Evolutionary conservation across 2,888 invertebrate genomes (phyloP), one percentile per base, ranked within the genome.

Genomic region (Oeneis ivallda): DNA sequence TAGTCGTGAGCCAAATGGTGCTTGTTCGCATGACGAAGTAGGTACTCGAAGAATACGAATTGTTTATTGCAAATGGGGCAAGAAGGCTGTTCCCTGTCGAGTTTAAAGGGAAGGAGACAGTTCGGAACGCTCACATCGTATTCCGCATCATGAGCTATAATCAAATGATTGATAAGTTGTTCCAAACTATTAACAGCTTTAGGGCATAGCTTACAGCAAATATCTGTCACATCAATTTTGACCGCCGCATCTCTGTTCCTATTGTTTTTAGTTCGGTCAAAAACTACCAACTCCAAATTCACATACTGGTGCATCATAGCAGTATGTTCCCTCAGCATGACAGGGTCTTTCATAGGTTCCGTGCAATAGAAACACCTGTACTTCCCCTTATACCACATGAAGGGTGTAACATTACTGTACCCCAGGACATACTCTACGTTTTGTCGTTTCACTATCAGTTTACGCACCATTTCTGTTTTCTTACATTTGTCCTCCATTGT

Each of bases 381-480:
- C 69, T 80, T 85, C 1, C 87, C 86, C 65, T 90, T 89, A 71
- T 89, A 83, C 89, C 91, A 92, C 75, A 87, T 80, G 66, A 92
- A 92, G 0, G 92, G 92, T 0, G 90, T 92, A 0, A 82, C 91
- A 67, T 86, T 91, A 62, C 87, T 83, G 71, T 91, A 90, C 60
- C 87, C 88, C 53, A 92, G 75, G 0, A 92, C 84, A 68, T 89
- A 91, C 72, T 91, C 91, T 9, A 92, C 82, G 72, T 92, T 92
- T 3, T 86, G 79, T 37, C 89, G 72, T 73, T 92, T 92, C 69
- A 86, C 74, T 45, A 83, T 76, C 13, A 88, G 79, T 75, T 89
- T 90, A 70, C 86, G 82, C 61, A 83, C 81, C 53, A 81, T 70
- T 75, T 89, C 89, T 75, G 77, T 77, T 88, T 87, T 89, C 85